These are phyloP conservation scores for Tetramorium alpestre DNA, from an alignment of 1,140 invertebrate genomes.

Conservation along the genomic window DNA sequence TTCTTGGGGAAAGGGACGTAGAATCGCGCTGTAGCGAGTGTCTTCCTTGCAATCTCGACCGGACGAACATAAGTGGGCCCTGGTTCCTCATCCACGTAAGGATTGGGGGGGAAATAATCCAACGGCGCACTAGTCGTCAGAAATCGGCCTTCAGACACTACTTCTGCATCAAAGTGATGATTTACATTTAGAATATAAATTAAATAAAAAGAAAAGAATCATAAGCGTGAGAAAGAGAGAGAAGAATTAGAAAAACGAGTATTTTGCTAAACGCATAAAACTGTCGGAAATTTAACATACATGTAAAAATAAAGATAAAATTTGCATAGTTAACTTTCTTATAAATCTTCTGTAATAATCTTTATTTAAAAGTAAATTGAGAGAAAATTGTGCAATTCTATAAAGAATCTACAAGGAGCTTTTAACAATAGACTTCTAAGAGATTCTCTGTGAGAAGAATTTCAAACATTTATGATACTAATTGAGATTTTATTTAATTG, in stretches of 20 bases:
- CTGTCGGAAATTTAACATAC: neutral
- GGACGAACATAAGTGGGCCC: constrained; percentile 73
- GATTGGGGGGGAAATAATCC: constrained; percentile 77
- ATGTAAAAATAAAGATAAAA: neutral
- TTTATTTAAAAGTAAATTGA: neutral
- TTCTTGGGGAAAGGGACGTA: constrained; percentile 77
- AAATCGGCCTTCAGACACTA: constrained; percentile 52
- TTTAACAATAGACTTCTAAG: neutral
- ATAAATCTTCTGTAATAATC: neutral
- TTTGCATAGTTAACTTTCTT: neutral
- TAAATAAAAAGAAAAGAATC: neutral
- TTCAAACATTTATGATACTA: constrained; percentile 27
- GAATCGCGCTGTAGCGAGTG: constrained; percentile 55
- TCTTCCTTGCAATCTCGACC: constrained; percentile 18
- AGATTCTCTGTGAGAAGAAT: neutral
- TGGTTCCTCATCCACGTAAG: constrained; percentile 63
- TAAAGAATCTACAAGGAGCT: neutral
- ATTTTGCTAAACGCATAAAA: neutral
- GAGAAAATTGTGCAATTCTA: neutral
- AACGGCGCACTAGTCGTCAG: constrained; percentile 59
- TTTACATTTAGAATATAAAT: neutral
- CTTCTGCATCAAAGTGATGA: neutral
- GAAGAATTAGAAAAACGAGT: neutral
- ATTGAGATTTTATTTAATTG: constrained; percentile 32
- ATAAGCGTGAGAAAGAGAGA: neutral